Evolutionary conservation across 2,113 vertebrate genomes (phyloP).

Genomic region (Equus quagga): DNA sequence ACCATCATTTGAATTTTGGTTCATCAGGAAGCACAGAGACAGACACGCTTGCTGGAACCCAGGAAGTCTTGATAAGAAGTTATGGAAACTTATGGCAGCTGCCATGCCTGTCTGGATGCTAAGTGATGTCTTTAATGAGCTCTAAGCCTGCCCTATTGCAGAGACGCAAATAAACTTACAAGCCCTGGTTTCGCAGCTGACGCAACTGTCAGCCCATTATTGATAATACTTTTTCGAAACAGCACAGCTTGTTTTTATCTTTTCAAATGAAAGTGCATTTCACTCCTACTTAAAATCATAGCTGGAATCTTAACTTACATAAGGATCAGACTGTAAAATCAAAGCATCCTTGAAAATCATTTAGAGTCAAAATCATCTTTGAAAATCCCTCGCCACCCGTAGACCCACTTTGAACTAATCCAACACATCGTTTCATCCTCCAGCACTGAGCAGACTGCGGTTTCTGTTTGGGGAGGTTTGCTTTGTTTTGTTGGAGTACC

Average conservation of each 20-base stretch:
- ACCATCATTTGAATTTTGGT: accelerated
- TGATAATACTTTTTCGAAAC: not conserved
- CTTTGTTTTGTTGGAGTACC: not conserved
- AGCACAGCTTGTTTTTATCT: not conserved
- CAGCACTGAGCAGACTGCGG: accelerated
- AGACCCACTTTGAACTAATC: not conserved
- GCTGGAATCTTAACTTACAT: not conserved
- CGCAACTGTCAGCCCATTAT: accelerated
- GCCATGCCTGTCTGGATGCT: too few relatives aligned
- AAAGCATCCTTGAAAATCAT: not conserved
- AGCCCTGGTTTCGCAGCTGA: accelerated
- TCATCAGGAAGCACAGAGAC: not conserved
- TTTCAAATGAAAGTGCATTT: not conserved
- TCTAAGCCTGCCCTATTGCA: accelerated
- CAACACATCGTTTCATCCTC: accelerated
- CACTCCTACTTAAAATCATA: not conserved
- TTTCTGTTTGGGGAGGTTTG: accelerated
- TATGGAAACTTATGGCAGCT: accelerated
- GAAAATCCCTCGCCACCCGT: not conserved
- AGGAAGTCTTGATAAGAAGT: not conserved
- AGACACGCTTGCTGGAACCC: not conserved
- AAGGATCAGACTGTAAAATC: not conserved
- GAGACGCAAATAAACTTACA: accelerated
- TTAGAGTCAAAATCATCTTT: not conserved
- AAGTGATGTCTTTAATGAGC: not conserved